Evolutionary conservation across 2,888 invertebrate species (phyloP), one percentile per base, ranked within the genome.

Genomic region (Bugulina stolonifera): DNA sequence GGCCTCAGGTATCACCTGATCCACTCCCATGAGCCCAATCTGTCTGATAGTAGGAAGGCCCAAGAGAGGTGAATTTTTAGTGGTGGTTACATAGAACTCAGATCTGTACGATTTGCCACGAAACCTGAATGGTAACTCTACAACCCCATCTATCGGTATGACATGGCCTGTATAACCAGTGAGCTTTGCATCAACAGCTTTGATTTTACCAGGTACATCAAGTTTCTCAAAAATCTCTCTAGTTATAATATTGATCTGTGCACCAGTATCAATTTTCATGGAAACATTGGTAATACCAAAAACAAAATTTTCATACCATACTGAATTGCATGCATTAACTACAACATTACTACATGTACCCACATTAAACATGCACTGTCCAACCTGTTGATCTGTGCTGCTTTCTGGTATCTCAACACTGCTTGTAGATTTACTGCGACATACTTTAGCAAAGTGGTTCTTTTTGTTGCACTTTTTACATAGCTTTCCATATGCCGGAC

Each of bases 291-390:
- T 27, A 5, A 14, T 27, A 25, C 57, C 27, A 57, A 27, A 22
- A 57, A 57, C n/a, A 57, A 57, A 25, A 57, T 57, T 57, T 57
- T 25, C 57, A 57, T 14, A 57, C 57, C 57, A 57, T 18, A 57
- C 57, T 14, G 57, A 57, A 57, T 57, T 43, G 43, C 43, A 43
- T 43, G 43, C 43, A 43, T 43, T 43, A 43, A 43, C 10, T 43
- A 10, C 18, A 43, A 43, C 43, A 43, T 43, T 43, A 18, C 43
- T 43, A 43, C 43, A 43, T 18, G 18, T 10, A 10, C 43, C 43
- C 18, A 43, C 43, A 43, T 43, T 43, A 43, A 43, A 43, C 43
- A 43, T 43, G 43, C 43, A 43, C 18, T 5, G 43, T 43, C 18
- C 43, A 5, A 10, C 43, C 5, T 43, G 5, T 5, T 10, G 10